These are phyloP conservation scores for Fukomys damarensis DNA, from an alignment of 2,113 vertebrate genomes.

Conservation along the genomic window DNA sequence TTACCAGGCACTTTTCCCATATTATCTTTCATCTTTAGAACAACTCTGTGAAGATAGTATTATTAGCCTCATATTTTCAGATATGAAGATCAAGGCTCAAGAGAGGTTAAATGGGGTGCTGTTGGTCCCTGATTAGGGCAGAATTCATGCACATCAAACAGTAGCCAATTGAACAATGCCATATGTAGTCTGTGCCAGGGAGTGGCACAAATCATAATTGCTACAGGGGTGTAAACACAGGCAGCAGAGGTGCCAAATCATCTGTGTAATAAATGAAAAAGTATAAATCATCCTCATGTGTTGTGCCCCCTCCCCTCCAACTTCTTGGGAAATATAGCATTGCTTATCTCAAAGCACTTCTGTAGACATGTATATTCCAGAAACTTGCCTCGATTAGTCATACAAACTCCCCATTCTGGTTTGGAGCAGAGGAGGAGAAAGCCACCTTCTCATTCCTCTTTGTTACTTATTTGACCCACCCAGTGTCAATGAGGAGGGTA, in stretches of 20 bases:
- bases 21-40: background rate
- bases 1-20: background rate
- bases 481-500: background rate
- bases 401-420: background rate
- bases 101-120: constrained; percentile 46
- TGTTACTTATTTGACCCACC: constrained; percentile 10
- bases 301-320: background rate
- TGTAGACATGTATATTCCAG: background rate
- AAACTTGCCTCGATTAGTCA: constrained; percentile 41
- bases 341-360: constrained; percentile 15
- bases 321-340: background rate
- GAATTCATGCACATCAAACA: constrained; percentile 58
- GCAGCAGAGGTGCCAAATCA: background rate
- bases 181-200: constrained; percentile 49
- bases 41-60: background rate
- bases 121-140: constrained; percentile 33
- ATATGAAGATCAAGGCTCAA: constrained; percentile 26
- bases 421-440: constrained; percentile 18
- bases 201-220: constrained; percentile 54
- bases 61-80: constrained; percentile 48
- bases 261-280: constrained; percentile 45
- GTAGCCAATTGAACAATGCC: constrained; percentile 68
- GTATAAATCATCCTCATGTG: background rate
- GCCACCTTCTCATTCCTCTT: constrained; percentile 6
- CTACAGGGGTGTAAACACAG: constrained; percentile 69